These are phyloP conservation scores for Heteractis magnifica DNA, from an alignment of 92 coral and sea anemone species.

Conservation along the genomic window DNA sequence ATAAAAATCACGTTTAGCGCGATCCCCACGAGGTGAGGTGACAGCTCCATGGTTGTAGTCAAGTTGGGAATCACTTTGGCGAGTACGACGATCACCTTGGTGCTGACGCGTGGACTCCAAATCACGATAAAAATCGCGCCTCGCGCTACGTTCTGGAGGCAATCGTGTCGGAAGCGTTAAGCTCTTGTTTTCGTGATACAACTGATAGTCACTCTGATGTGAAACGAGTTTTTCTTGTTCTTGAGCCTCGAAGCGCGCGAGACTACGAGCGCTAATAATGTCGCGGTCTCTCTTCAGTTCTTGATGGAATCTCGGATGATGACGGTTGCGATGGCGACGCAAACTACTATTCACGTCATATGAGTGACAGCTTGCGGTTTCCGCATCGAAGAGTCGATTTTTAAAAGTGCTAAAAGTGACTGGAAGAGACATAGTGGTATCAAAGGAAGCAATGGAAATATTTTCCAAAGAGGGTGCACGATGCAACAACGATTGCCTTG, in stretches of 20 bases:
- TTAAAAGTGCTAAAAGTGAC: slow-evolving; percentile 61
- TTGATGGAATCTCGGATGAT: slow-evolving; percentile 35
- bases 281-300: slow-evolving; percentile 39
- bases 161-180: slow-evolving; percentile 15
- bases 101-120: slow-evolving; percentile 14
- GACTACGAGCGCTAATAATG: slow-evolving; percentile 5
- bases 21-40: neutral
- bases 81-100: slow-evolving; percentile 3
- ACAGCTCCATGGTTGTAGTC: slow-evolving; percentile 1
- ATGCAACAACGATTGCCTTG: neutral
- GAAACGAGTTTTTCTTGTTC: neutral
- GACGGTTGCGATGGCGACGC: slow-evolving; percentile 34
- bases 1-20: slow-evolving; percentile 15
- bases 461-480: slow-evolving; percentile 46
- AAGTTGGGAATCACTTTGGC: neutral
- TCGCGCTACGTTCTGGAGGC: neutral
- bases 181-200: slow-evolving; percentile 12
- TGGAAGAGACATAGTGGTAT: slow-evolving; percentile 37
- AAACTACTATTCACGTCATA: slow-evolving; percentile 25
- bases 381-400: slow-evolving; percentile 35
- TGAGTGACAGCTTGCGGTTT: slow-evolving; percentile 26
- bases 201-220: slow-evolving; percentile 32
- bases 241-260: slow-evolving; percentile 20
- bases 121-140: slow-evolving; percentile 39
- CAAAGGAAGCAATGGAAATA: slow-evolving; percentile 47